Evolutionary conservation across 2,113 vertebrate genomes (phyloP), one percentile per base, ranked within the genome.

Genomic region (Oxygymnocypris stewartii): DNA sequence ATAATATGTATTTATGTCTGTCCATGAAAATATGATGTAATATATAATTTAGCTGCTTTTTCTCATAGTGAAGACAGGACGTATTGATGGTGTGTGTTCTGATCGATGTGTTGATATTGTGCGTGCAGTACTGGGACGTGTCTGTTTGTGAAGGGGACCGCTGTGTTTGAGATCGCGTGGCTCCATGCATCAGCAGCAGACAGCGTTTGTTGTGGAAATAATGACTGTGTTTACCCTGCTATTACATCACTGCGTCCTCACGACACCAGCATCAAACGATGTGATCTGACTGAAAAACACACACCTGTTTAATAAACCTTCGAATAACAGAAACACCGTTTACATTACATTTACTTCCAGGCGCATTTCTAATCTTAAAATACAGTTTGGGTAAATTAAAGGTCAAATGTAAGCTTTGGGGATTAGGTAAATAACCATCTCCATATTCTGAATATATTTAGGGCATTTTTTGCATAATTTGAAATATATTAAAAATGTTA

Each of bases 171-270:
- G 59, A 63, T 28, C 4, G n/a, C 12, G 61, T 65, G 61, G 71
- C 40, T 75, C 47, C 9, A 2, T 37, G 78, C 12, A 4, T 79
- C 47, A 23, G 51, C 18, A 35, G 89, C 86, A 87, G 80, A 61
- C 59, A 79, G 80, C 82, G 88, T 91, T 87, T 92, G 89, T 92
- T 92, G 82, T 90, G 92, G 84, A 94, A 93, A 93, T 91, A 92
- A 88, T 57, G 63, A 76, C 57, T 28, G 79, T 44, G 57, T 80
- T 80, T 80, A 65, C 79, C 14, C 79, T 4, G 3, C n/a, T 63
- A 79, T 91, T 37, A 79, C 80, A 83, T 84, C 79, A 81, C 20
- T 18, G 57, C 8, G 0, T 63, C 35, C 37, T 61, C 79, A 31
- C 44, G 23, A 40, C 18, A 11, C 2, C 69, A 42, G 2, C 23